phyloP scores from a whole-genome alignment of 1,140 invertebrate genomes.

The Drepana arcuata region DNA sequence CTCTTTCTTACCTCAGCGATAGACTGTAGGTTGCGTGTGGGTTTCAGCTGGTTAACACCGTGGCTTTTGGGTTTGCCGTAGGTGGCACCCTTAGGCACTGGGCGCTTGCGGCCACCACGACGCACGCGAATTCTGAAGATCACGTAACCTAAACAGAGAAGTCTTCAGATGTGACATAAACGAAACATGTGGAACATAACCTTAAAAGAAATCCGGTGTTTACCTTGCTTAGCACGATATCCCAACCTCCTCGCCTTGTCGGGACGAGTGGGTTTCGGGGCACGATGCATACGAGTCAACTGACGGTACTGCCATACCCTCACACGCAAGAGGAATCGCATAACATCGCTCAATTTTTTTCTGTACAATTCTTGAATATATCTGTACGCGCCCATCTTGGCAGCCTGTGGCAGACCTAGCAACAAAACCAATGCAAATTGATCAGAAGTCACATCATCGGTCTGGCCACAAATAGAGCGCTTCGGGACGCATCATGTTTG shows the following conservation, averaged over 20 bases:
- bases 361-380: slow-evolving; percentile 99
- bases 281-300: slow-evolving; percentile 94
- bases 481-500: slow-evolving; percentile 28
- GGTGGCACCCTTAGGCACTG: slow-evolving; percentile 97
- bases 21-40: slow-evolving; percentile 93
- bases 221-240: slow-evolving; percentile 98
- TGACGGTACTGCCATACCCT: slow-evolving; percentile 99
- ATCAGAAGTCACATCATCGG: slow-evolving; percentile 79
- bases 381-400: slow-evolving; percentile 97
- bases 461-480: slow-evolving; percentile 68
- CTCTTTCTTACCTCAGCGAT: slow-evolving; percentile 98
- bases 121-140: slow-evolving; percentile 98
- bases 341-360: slow-evolving; percentile 99
- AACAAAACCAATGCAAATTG: slow-evolving; percentile 74
- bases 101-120: slow-evolving; percentile 98
- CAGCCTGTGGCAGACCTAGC: slow-evolving; percentile 76
- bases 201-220: slow-evolving; percentile 11
- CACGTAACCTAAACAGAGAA: slow-evolving; percentile 86
- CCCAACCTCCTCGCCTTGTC: slow-evolving; percentile 98
- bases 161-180: too few species aligned
- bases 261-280: slow-evolving; percentile 95
- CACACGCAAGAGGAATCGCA: slow-evolving; percentile 93
- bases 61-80: slow-evolving; percentile 99
- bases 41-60: slow-evolving; percentile 98
- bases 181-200: slow-evolving; percentile 2